Evolutionary conservation across 1,140 invertebrate species (phyloP), one percentile per base, ranked within the genome.

Genomic region (Lerema accius): DNA sequence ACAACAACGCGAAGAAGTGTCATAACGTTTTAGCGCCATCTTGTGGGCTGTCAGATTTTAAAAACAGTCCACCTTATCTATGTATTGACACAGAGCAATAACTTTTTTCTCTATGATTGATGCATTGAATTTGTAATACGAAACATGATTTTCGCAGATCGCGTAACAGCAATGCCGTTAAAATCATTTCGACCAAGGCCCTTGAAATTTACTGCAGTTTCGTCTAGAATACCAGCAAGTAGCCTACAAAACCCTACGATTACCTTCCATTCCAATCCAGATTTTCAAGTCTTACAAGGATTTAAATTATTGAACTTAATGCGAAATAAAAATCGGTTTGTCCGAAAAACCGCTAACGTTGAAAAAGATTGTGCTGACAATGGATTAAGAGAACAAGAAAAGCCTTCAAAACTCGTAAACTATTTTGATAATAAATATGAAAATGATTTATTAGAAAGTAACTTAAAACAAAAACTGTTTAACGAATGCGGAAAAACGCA

Each of bases 251-350:
- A 70, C 28, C 73, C 78, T 50, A 79, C 73, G 1, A 72, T 89
- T 5, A 80, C 55, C 53, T 87, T 79, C 59, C 76, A 82, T 26
- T 85, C 84, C 1, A 80, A 80, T 46, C 87, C 87, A 46, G 76
- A 90, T 67, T 90, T 90, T 62, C 79, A 84, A 67, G 77, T 87
- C 7, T 46, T 90, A 16, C 71, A 86, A 69, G 82, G 81, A 10
- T 90, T 87, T 63, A 89, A 89, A 69, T 76, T 90, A 26, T 56
- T 83, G 9, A 87, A 89, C 63, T 74, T 87, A 56, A 59, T 63
- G n/a, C 69, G 64, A 32, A 77, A 69, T 45, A 87, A 73, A 66
- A 82, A 77, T 65, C 75, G 71, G 63, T 66, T 65, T 53, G 51
- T 68, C 9, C 78, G 70, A 62, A 74, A 70, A 53, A 77, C 73